A percentile compares a stretch with the other conserved stretches of the same genome.
Conservation (phyloP, 2,113 vertebrate genomes). For the human (Homo sapiens) region DNA sequence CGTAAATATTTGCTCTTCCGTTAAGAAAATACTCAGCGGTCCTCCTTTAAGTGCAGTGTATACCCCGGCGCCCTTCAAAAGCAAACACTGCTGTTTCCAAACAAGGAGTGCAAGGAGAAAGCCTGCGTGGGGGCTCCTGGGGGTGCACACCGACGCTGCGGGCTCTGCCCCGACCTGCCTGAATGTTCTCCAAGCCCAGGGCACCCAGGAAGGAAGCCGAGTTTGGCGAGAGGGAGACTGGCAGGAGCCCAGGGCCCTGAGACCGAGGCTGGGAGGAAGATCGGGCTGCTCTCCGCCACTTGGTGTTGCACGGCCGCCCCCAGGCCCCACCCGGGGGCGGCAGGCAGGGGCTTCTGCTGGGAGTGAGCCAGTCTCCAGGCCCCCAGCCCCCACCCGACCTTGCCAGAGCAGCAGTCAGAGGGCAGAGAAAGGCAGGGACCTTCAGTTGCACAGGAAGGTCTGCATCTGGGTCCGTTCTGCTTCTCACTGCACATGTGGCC, state of each 20-base stretch:
- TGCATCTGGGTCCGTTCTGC: too few species aligned
- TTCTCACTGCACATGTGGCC: fast-evolving
- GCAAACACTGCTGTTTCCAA: background rate
- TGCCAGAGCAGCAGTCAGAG: background rate
- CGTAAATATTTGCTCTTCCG: conserved; percentile 40
- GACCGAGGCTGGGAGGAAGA: fast-evolving
- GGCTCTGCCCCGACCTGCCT: fast-evolving
- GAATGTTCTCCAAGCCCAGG: background rate
- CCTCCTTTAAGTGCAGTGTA: conserved; percentile 37
- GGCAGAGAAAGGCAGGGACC: background rate
- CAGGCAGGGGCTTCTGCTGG: too few species aligned
- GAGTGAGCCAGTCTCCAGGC: fast-evolving
- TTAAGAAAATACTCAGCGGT: conserved; percentile 58
- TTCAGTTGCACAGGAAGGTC: background rate
- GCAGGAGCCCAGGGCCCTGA: background rate
- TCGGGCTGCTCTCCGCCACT: fast-evolving
- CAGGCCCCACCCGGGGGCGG: fast-evolving
- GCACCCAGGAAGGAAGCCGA: background rate
- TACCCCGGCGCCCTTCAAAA: background rate
- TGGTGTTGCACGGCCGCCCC: fast-evolving
- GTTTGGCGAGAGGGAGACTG: too few species aligned
- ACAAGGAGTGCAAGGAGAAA: background rate
- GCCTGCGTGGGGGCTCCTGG: fast-evolving
- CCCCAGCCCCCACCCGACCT: fast-evolving
- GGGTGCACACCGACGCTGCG: fast-evolving